Base-by-base conservation (phyloP, 2,113 vertebrate species). In the Lepisosteus osseus region DNA sequence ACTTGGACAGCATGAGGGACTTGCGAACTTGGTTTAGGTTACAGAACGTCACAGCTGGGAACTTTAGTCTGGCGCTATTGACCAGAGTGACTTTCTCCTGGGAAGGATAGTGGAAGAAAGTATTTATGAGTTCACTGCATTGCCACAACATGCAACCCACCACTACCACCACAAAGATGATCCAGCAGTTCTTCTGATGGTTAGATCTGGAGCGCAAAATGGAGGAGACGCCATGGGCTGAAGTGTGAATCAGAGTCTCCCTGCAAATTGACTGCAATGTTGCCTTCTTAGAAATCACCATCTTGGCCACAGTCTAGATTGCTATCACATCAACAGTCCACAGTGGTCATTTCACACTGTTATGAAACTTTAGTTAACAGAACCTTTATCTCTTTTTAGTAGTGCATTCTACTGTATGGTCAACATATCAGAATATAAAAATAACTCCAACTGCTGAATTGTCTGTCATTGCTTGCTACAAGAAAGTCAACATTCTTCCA, bases 21-120 rank as follows among this genome's bases (percentile, higher is more conserved):
- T 54, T 73, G 29, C 76, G 72, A 42, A 72, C 71, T 7, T 71
- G 71, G 68, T 73, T 77, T 44, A 77, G 76, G 42, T 77, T 77
- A 55, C 76, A 77, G 54, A 77, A 70, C n/a, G 76, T 77, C 12
- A 77, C 70, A 47, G 76, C 76, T 47, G 76, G 76, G n/a, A 77
- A 77, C 7, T 72, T 68, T 2, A 77, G 67, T 12, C 67, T 47
- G 13, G 76, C 67, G 12, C 71, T 77, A 61, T 77, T 77, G 6
- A 77, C 76, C 14, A 77, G 63, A 13, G 72, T 77, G 8, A 77
- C 71, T 64, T 70, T 77, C 64, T 77, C 76, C 61, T 77, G 76
- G 3, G 76, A 73, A 4, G 76, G 76, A 43, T 77, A 70, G 9
- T 65, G 72, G 12, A 73, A 59, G 40, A 70, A 77, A 43, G 76